Conservation (phyloP, 1,140 invertebrate genomes). For the Phenacoccus solenopsis region DNA sequence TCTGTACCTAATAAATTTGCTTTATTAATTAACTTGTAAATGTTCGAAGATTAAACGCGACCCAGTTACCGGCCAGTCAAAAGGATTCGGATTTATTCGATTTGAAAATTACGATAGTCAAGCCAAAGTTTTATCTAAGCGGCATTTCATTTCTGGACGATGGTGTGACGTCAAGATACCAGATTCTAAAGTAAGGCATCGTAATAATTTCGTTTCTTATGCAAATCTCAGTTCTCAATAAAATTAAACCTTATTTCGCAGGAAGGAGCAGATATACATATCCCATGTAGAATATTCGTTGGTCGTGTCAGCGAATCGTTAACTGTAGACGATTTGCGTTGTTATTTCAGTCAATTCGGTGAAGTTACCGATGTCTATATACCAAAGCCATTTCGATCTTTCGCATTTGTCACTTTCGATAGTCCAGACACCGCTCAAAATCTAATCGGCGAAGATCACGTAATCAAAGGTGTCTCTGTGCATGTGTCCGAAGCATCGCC, state of each 20-base stretch:
- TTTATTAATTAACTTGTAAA: background rate
- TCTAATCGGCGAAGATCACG: slow-evolving; percentile 92
- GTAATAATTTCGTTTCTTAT: no score
- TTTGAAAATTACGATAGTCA: slow-evolving; percentile 56
- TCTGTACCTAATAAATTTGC: background rate
- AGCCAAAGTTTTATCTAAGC: slow-evolving; percentile 45
- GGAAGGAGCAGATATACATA: slow-evolving; percentile 72
- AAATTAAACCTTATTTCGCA: slow-evolving; percentile 28
- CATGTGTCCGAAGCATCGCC: slow-evolving; percentile 93
- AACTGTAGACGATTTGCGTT: slow-evolving; percentile 71
- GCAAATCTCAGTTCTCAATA: no score
- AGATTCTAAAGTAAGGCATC: slow-evolving; percentile 44
- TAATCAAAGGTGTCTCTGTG: slow-evolving; percentile 86
- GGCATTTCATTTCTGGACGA: slow-evolving; percentile 63
- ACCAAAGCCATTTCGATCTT: slow-evolving; percentile 86
- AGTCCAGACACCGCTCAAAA: slow-evolving; percentile 88
- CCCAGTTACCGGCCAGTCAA: slow-evolving; percentile 54
- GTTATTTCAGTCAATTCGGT: slow-evolving; percentile 92
- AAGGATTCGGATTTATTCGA: slow-evolving; percentile 75
- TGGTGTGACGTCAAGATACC: slow-evolving; percentile 73
- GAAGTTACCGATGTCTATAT: slow-evolving; percentile 94
- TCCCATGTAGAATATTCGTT: slow-evolving; percentile 92
- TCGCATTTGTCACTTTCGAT: slow-evolving; percentile 90
- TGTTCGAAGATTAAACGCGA: slow-evolving; percentile 52
- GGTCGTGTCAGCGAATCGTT: slow-evolving; percentile 88